Evolutionary conservation across 2,888 invertebrate genomes (phyloP).

Genomic region (Rapana venosa): DNA sequence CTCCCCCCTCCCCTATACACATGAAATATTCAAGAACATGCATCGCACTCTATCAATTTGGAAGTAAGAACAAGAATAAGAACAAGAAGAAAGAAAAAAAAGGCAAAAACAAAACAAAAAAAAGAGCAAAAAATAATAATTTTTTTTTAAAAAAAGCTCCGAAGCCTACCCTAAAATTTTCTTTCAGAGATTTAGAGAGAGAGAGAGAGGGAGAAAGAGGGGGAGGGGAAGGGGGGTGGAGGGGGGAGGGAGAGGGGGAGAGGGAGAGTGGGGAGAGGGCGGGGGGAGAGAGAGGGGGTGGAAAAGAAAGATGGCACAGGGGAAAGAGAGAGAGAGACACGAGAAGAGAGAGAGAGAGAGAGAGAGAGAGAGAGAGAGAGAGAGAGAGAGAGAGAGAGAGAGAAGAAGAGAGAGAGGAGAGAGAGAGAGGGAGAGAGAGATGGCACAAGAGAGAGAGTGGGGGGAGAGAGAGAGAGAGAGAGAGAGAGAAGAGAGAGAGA

Average conservation of each 20-base stretch:
- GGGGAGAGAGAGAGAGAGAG: not conserved
- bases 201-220: too few relatives aligned
- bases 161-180: too few relatives aligned
- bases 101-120: too few relatives aligned
- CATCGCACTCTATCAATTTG: too few relatives aligned
- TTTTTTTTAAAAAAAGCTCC: too few relatives aligned
- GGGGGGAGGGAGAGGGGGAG: not conserved
- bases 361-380: not conserved
- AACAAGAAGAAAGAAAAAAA: too few relatives aligned
- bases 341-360: not conserved
- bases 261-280: not conserved
- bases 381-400: not conserved
- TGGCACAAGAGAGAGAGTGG: not conserved
- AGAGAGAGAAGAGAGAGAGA: not conserved
- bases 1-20: too few relatives aligned
- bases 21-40: too few relatives aligned
- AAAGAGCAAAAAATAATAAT: too few relatives aligned
- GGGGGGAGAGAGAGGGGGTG: not conserved
- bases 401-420: not conserved
- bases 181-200: too few relatives aligned
- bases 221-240: too few relatives aligned
- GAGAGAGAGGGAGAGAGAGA: not conserved
- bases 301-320: not conserved
- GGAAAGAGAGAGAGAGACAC: not conserved
- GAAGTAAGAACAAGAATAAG: too few relatives aligned